Evolutionary conservation across 1,140 invertebrate genomes (phyloP).

Genomic region (Oscheius sp.): DNA sequence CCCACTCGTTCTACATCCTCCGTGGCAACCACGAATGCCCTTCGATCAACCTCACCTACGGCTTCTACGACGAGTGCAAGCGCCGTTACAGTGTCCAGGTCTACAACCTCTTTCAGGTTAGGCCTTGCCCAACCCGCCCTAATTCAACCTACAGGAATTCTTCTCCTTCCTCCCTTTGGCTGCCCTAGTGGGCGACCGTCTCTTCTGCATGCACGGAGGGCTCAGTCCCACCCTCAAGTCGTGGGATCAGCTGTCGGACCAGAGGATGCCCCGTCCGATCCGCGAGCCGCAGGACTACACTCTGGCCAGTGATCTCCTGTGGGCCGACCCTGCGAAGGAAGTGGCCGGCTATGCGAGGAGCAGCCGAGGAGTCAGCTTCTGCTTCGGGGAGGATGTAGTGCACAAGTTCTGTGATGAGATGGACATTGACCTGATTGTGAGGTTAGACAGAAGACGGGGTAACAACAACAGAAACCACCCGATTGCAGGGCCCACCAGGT

Average conservation of each 20-base stretch:
- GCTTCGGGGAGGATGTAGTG: conserved; percentile 51
- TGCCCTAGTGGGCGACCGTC: conserved; percentile 29
- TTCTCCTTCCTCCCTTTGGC: conserved; percentile 38
- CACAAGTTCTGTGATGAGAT: conserved; percentile 30
- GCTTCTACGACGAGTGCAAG: conserved; percentile 66
- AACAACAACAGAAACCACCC: not conserved
- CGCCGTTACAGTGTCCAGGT: conserved; percentile 60
- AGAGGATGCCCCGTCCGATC: conserved; percentile 10
- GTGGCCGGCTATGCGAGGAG: conserved; percentile 16
- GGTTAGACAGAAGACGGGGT: conserved; percentile 42
- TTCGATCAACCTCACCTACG: conserved; percentile 68
- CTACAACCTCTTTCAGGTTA: conserved; percentile 30
- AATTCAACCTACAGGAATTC: too few relatives aligned
- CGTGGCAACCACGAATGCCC: conserved; percentile 71
- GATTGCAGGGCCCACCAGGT: conserved; percentile 48
- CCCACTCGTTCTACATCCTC: conserved; percentile 63
- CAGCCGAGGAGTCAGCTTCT: conserved; percentile 41
- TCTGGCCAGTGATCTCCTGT: conserved; percentile 22
- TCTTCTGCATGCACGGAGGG: conserved; percentile 43
- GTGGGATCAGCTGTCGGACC: conserved; percentile 9
- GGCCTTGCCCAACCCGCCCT: too few relatives aligned
- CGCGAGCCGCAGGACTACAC: conserved; percentile 9
- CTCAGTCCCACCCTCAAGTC: conserved; percentile 13
- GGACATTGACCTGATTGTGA: conserved; percentile 37
- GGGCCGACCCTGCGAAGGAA: conserved; percentile 6